Evolutionary conservation across 1,140 invertebrate genomes (phyloP).

Genomic region (Nautilus pompilius): DNA sequence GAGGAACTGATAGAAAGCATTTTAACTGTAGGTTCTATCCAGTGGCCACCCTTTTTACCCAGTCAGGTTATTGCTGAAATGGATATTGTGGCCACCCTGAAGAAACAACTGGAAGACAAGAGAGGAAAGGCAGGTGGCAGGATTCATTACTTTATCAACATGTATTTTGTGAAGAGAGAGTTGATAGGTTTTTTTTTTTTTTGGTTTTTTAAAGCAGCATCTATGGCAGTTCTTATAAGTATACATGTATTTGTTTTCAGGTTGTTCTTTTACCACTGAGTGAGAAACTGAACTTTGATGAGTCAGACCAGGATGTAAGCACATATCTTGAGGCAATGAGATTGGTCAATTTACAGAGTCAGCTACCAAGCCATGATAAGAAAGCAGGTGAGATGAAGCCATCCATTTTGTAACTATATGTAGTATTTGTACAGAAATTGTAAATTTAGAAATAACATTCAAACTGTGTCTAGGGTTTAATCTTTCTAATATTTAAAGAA

Average conservation of each 20-base stretch:
- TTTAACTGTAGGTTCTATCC: slow-evolving; percentile 32
- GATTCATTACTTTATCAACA: neutral
- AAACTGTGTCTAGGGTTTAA: too few relatives aligned
- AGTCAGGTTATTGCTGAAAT: slow-evolving; percentile 26
- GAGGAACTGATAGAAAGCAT: slow-evolving; percentile 33
- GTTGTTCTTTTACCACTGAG: slow-evolving; percentile 31
- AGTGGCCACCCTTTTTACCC: slow-evolving; percentile 37
- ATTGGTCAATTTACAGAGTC: slow-evolving; percentile 26
- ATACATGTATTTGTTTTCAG: slow-evolving; percentile 24
- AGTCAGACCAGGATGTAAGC: slow-evolving; percentile 36
- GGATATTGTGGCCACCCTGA: slow-evolving; percentile 23
- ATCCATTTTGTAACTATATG: too few relatives aligned
- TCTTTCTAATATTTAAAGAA: too few relatives aligned
- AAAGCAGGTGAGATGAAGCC: slow-evolving; percentile 19
- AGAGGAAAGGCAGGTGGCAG: slow-evolving; percentile 27
- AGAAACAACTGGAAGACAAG: slow-evolving; percentile 37
- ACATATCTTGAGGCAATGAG: slow-evolving; percentile 31
- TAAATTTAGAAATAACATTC: too few relatives aligned
- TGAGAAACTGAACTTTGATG: slow-evolving; percentile 24
- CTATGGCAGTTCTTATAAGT: neutral
- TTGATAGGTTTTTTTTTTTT: neutral
- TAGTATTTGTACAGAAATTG: too few relatives aligned
- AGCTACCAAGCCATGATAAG: slow-evolving; percentile 26
- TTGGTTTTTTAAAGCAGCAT: neutral
- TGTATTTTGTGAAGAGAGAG: neutral